Percentiles rank a stretch among this genome's conserved stretches.
Conservation (phyloP, 2,888 invertebrate genomes). For the Eremobia ochroleuca region DNA sequence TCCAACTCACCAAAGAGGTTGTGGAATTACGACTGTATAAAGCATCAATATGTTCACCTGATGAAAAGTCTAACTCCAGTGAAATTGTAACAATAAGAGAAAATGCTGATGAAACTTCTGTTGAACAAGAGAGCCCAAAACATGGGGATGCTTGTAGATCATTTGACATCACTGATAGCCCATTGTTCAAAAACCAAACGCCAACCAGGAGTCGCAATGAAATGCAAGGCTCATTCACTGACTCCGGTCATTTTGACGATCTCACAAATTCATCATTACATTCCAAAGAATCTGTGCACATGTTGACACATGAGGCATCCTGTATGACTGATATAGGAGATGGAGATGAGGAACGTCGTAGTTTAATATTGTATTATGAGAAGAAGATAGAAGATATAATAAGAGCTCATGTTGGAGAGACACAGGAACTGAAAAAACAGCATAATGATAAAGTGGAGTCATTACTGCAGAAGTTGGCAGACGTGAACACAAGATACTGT, state of each 20-base stretch:
- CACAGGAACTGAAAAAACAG: constrained; percentile 94
- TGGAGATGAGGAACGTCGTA: constrained; percentile 92
- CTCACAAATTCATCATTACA: constrained; percentile 94
- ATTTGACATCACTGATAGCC: constrained; percentile 88
- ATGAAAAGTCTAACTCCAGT: constrained; percentile 95
- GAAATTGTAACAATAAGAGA: constrained; percentile 94
- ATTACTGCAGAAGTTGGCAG: constrained; percentile 93
- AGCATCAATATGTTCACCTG: constrained; percentile 94
- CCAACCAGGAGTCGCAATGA: constrained; percentile 90
- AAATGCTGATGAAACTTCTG: constrained; percentile 89
- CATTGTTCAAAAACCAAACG: constrained; percentile 87
- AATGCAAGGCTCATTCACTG: constrained; percentile 95
- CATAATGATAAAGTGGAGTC: constrained; percentile 96
- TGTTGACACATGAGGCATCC: constrained; percentile 90
- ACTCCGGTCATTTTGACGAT: constrained; percentile 97
- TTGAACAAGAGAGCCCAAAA: constrained; percentile 82
- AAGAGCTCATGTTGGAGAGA: constrained; percentile 91
- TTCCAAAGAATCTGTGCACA: constrained; percentile 94
- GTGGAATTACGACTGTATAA: constrained; percentile 95
- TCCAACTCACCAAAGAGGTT: constrained; percentile 94
- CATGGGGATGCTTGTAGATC: constrained; percentile 83
- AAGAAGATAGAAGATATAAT: constrained; percentile 94
- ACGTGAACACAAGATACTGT: constrained; percentile 95
- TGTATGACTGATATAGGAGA: constrained; percentile 89
- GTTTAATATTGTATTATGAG: constrained; percentile 93